Conservation (phyloP, 2,113 vertebrate species). For the Fukomys damarensis region DNA sequence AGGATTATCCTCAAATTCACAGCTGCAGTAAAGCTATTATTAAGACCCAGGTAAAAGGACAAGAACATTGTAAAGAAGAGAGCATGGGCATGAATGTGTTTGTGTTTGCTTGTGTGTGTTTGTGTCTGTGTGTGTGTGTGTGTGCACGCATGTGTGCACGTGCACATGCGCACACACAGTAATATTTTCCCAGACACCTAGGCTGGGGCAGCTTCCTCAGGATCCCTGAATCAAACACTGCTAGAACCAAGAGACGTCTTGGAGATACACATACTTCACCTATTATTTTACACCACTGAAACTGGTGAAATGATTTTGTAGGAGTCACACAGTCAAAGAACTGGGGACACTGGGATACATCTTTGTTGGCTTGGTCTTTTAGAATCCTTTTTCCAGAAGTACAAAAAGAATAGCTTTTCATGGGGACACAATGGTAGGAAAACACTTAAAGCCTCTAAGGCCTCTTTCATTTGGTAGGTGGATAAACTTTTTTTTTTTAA, state of each 20-base stretch:
- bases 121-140: neutral
- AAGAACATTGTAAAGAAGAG: neutral
- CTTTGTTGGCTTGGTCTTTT: neutral
- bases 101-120: neutral
- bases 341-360: neutral
- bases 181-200: conserved; percentile 10
- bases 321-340: conserved; percentile 21
- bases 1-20: conserved; percentile 35
- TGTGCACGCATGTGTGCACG: neutral
- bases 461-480: neutral
- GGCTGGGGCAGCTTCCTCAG: neutral
- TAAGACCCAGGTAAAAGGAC: conserved; percentile 57
- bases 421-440: neutral
- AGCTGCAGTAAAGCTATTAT: conserved; percentile 20
- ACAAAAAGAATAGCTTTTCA: neutral
- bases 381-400: neutral
- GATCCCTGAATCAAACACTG: conserved; percentile 43
- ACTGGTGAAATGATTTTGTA: neutral
- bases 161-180: neutral
- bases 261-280: neutral
- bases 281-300: neutral
- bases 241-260: neutral
- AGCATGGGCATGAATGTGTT: neutral
- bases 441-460: neutral
- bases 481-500: neutral